A percentile compares a stretch with the other conserved stretches of the same genome.
Conservation (phyloP, 1,140 invertebrate species). For the Eumaeus atala region DNA sequence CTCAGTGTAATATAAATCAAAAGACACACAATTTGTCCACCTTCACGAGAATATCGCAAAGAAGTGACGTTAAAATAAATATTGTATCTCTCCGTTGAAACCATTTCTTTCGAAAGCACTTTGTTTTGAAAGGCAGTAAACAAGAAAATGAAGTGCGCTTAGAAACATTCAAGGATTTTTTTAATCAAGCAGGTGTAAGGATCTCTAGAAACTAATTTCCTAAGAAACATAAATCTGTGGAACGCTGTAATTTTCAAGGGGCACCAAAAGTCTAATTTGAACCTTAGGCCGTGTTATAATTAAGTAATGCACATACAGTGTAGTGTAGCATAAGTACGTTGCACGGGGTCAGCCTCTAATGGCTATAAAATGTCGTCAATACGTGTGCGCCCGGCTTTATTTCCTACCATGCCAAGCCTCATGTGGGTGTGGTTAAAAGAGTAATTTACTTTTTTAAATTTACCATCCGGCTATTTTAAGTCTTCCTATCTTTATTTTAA, state of each 20-base stretch:
- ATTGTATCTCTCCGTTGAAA: too few species aligned
- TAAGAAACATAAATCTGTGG: constrained; percentile 23
- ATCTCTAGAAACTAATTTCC: constrained; percentile 9
- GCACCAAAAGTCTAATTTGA: constrained; percentile 30
- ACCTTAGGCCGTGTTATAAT: constrained; percentile 28
- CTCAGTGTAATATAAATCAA: too few species aligned
- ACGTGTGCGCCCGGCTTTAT: constrained; percentile 17
- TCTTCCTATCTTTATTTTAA: too few species aligned
- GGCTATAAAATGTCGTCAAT: constrained; percentile 27
- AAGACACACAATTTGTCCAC: too few species aligned
- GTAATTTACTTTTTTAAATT: too few species aligned
- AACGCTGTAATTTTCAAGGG: constrained; percentile 27
- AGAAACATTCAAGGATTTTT: background rate
- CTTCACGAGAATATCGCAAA: too few species aligned
- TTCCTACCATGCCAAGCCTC: too few species aligned
- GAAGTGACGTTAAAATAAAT: too few species aligned
- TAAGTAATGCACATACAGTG: constrained; percentile 33
- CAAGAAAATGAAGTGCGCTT: background rate
- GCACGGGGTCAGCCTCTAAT: background rate
- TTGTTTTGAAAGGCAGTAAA: background rate
- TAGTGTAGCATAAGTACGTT: background rate
- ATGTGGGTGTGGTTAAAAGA: too few species aligned
- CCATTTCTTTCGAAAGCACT: too few species aligned
- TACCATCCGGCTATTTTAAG: too few species aligned
- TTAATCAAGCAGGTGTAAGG: constrained; percentile 9